Percentiles rank a stretch among this genome's conserved stretches.
Evolutionary conservation across 2,797 vertebrate genomes (phyloP).

Genomic region (Taenioides sp.): DNA sequence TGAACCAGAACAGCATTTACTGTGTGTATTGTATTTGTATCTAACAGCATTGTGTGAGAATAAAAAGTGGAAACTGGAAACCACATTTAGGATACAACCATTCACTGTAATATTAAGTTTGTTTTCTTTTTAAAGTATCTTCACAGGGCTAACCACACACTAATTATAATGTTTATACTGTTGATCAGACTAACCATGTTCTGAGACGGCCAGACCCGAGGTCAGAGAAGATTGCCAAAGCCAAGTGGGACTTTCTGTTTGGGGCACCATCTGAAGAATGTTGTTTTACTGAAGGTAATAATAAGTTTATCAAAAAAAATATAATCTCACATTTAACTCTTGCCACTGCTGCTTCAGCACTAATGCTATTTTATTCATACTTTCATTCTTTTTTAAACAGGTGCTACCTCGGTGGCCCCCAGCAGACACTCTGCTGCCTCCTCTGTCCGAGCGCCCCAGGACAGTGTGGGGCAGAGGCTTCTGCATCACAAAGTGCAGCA

Average conservation of each 20-base stretch:
- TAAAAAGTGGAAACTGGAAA: neutral
- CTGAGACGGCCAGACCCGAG: conserved; percentile 65
- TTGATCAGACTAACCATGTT: conserved; percentile 74
- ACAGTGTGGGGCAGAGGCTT: neutral
- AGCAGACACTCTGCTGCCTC: conserved; percentile 50
- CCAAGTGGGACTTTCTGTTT: conserved; percentile 98
- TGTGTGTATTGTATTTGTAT: neutral
- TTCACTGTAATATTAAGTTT: neutral
- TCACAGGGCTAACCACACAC: neutral
- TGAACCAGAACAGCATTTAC: neutral
- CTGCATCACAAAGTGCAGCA: conserved; percentile 76
- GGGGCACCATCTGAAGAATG: conserved; percentile 70
- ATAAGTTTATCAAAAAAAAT: too few relatives aligned
- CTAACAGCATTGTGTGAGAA: neutral
- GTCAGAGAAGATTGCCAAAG: conserved; percentile 89
- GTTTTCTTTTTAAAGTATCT: neutral
- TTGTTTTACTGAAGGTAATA: conserved; percentile 58
- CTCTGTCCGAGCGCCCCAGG: conserved; percentile 45
- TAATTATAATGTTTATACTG: neutral
- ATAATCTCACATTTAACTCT: too few relatives aligned
- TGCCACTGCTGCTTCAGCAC: too few relatives aligned
- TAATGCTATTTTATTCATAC: neutral
- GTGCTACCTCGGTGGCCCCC: conserved; percentile 32
- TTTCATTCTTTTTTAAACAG: neutral
- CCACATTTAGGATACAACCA: neutral